phyloP scores from a whole-genome alignment of 2,888 invertebrate species.

The Bimastos eiseni region DNA sequence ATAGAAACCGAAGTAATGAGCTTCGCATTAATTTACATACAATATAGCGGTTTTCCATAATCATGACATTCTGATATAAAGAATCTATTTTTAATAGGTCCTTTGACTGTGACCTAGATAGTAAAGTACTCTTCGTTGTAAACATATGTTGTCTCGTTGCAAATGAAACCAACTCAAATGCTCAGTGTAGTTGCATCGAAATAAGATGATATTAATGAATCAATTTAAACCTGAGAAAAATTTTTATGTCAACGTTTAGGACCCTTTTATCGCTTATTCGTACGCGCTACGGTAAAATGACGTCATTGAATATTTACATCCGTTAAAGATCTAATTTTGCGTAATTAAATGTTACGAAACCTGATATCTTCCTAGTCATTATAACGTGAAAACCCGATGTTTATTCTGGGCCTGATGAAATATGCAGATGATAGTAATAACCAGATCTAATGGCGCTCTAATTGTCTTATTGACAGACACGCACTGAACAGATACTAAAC shows the following conservation, averaged over 20 bases:
- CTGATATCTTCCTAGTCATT: background rate
- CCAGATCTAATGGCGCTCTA: background rate
- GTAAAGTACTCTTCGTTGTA: background rate
- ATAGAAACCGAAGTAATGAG: background rate
- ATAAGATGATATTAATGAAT: background rate
- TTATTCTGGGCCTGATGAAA: background rate
- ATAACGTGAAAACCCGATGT: background rate
- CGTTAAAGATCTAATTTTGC: background rate
- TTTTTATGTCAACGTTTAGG: background rate
- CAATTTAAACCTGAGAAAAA: background rate
- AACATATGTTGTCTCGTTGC: background rate
- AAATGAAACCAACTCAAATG: background rate
- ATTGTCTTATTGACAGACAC: background rate
- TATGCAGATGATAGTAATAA: background rate
- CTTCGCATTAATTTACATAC: background rate
- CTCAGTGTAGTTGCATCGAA: background rate
- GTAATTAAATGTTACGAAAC: background rate
- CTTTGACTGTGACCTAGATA: no score
- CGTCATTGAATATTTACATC: conserved; percentile 6
- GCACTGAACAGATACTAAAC: background rate
- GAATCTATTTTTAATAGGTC: no score
- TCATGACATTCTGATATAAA: no score
- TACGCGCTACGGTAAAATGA: background rate
- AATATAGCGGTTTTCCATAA: background rate
- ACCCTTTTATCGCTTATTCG: background rate